Conservation (phyloP, 2,113 vertebrate genomes). For the human (Homo sapiens) region DNA sequence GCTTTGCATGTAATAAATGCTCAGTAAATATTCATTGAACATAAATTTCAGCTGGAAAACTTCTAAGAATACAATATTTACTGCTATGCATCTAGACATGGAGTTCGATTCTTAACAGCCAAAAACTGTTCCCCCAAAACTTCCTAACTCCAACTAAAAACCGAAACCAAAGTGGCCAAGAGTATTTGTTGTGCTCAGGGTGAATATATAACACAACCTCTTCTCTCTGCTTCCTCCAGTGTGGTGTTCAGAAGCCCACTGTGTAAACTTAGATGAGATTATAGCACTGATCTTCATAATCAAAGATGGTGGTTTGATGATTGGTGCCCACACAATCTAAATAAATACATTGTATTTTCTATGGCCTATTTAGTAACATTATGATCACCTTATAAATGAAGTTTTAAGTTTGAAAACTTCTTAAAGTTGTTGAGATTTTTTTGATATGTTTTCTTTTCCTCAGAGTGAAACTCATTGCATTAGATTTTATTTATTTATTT, state of each 20-base stretch:
- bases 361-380: background rate
- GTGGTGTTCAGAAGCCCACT: background rate
- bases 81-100: background rate
- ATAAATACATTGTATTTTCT: background rate
- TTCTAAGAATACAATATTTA: background rate
- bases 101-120: background rate
- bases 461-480: background rate
- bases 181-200: background rate
- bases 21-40: background rate
- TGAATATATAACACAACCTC: background rate
- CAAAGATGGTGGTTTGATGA: background rate
- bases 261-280: background rate
- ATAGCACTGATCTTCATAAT: background rate
- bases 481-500: background rate
- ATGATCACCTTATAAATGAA: background rate
- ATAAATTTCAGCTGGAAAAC: conserved; percentile 12
- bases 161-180: background rate
- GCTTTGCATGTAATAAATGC: background rate
- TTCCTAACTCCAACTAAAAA: background rate
- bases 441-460: background rate
- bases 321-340: background rate
- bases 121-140: background rate
- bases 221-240: background rate
- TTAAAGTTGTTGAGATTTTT: background rate
- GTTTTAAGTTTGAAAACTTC: conserved; percentile 2